Evolutionary conservation across 2,113 vertebrate genomes (phyloP), one percentile per base, ranked within the genome.

Genomic region (Nycticorax nycticorax): DNA sequence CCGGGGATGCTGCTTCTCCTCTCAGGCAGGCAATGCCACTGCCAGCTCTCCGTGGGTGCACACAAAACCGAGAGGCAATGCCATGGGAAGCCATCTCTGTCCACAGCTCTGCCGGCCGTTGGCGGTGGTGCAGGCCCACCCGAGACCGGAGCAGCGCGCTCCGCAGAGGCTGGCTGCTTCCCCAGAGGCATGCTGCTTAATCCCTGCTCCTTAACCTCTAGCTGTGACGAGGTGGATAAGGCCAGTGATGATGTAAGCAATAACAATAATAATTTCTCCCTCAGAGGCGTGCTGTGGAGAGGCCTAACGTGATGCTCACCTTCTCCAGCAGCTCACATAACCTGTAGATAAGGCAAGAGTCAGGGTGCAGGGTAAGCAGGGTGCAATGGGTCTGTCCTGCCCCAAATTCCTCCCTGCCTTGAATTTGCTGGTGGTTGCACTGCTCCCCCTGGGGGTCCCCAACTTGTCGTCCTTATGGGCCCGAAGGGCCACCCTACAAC

Each of bases 231-330:
- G 12, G 11, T n/a, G 32, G 33, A 6, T 53, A 69, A 76, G 8
- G 45, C n/a, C 47, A 57, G 19, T 0, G 3, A 3, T 2, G 22
- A 9, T 13, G 27, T 41, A 56, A 79, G 63, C 28, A 35, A 3
- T 18, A 59, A 57, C 22, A n/a, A 14, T 1, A 52, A 22, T 6
- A 32, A 41, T 52, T 82, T 72, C 11, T 64, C 62, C 53, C 23
- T n/a, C 67, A 19, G 12, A 71, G 14, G 10, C 52, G 10, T 10
- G 48, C 45, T 33, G 3, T 19, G 37, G 56, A 53, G 53, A 72
- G 2, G 19, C 21, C n/a, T 35, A 8, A 8, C 3, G 8, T 0
- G 3, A 26, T 16, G 50, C 16, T 56, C 2, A 16, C 0, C 0
- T 53, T 85, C 66, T 75, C 20, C 0, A 3, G 18, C 4, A 3